A percentile compares a stretch with the other conserved stretches of the same genome.
phyloP scores from a whole-genome alignment of 2,888 invertebrate genomes.

The Ernsta delagoae region DNA sequence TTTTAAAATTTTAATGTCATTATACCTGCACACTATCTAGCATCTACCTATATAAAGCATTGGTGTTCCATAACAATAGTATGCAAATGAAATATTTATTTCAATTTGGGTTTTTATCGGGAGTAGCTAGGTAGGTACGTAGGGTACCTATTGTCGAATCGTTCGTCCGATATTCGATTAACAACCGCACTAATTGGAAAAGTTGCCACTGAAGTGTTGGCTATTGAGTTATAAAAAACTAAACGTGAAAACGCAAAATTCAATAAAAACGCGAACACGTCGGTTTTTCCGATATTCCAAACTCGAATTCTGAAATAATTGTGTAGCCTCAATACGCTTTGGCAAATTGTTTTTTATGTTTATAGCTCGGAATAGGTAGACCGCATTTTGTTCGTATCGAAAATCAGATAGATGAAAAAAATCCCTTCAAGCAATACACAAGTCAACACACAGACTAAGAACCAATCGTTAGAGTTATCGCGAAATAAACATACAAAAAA shows the following conservation, averaged over 20 bases:
- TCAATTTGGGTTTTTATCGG: background rate
- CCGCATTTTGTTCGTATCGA: too few relatives aligned
- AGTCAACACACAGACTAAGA: too few relatives aligned
- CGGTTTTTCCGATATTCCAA: slow-evolving; percentile 3
- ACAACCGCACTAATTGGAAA: slow-evolving; percentile 12
- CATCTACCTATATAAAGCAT: too few relatives aligned
- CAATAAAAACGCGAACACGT: slow-evolving; percentile 5
- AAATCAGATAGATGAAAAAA: too few relatives aligned
- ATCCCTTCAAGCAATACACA: too few relatives aligned
- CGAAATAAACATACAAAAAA: too few relatives aligned
- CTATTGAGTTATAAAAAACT: slow-evolving; percentile 3
- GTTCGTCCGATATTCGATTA: background rate
- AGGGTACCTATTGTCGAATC: background rate
- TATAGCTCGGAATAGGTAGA: too few relatives aligned
- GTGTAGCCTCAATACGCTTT: background rate
- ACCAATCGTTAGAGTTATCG: too few relatives aligned
- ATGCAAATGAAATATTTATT: background rate
- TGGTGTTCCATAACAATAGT: background rate
- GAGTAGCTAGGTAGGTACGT: too few relatives aligned
- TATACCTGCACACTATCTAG: too few relatives aligned
- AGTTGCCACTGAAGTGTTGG: slow-evolving; percentile 17
- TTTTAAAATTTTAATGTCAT: too few relatives aligned
- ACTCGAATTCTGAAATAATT: background rate
- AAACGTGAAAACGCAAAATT: slow-evolving; percentile 12
- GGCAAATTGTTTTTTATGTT: too few relatives aligned